These are phyloP conservation scores for Tetrax tetrax DNA, from an alignment of 2,113 vertebrate species.

Conservation along the genomic window DNA sequence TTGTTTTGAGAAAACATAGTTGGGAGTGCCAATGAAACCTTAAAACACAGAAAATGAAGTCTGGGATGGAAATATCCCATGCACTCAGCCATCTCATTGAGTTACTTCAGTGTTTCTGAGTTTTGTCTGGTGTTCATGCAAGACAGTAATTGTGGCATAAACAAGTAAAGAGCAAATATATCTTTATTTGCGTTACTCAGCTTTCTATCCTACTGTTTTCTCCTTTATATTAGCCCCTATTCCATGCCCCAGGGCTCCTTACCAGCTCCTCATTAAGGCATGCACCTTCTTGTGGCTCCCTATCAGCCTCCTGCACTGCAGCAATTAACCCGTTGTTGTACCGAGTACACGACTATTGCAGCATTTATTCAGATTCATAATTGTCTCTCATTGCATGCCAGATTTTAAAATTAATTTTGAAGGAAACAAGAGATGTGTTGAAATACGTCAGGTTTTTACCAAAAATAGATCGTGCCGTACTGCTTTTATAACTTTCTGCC, in stretches of 20 bases:
- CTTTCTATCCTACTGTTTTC: conserved; percentile 39
- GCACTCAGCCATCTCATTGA: neutral
- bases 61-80: neutral
- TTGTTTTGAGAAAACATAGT: neutral
- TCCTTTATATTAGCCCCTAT: conserved; percentile 29
- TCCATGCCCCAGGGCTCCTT: conserved; percentile 33
- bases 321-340: conserved; percentile 45
- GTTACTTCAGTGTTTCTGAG: neutral
- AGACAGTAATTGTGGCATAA: conserved; percentile 33
- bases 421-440: neutral
- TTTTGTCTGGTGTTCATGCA: neutral
- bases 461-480: conserved; percentile 18
- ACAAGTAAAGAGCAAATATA: neutral
- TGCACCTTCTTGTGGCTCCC: conserved; percentile 21
- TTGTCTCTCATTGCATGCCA: neutral
- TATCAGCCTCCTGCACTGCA: conserved; percentile 37
- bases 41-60: neutral
- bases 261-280: conserved; percentile 51
- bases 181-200: conserved; percentile 17
- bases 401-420: conserved; percentile 24
- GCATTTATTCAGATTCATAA: neutral
- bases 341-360: neutral
- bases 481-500: neutral
- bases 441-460: neutral
- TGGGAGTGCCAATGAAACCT: neutral